phyloP scores from a whole-genome alignment of 2,113 vertebrate species.

The Campylomormyrus numenius region DNA sequence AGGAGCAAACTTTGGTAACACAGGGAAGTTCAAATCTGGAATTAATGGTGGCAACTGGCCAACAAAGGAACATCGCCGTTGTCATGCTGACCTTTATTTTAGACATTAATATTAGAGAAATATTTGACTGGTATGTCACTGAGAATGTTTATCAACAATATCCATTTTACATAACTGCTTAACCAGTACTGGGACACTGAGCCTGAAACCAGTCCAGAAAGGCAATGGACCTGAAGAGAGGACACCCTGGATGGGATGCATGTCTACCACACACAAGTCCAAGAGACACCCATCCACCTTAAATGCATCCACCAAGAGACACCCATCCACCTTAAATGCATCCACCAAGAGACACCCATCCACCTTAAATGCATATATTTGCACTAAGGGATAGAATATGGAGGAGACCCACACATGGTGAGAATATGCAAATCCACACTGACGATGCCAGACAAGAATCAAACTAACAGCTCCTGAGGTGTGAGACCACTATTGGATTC shows the following conservation, averaged over 20 bases:
- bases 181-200: background rate
- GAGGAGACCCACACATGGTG: background rate
- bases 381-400: background rate
- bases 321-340: no score
- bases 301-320: no score
- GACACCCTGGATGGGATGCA: background rate
- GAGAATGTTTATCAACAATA: background rate
- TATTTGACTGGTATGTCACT: background rate
- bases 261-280: no score
- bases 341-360: background rate
- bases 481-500: background rate
- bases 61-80: background rate
- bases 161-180: background rate
- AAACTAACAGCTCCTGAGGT: background rate
- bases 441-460: background rate
- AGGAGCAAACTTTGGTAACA: background rate
- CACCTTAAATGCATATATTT: background rate
- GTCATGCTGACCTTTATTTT: background rate
- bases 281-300: no score
- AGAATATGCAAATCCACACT: background rate
- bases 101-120: background rate
- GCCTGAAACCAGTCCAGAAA: background rate
- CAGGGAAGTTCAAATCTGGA: background rate
- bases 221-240: background rate
- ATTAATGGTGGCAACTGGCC: background rate